Evolutionary conservation across 2,797 vertebrate genomes (phyloP), one percentile per base, ranked within the genome.

Genomic region (Coracias cyanogaster): DNA sequence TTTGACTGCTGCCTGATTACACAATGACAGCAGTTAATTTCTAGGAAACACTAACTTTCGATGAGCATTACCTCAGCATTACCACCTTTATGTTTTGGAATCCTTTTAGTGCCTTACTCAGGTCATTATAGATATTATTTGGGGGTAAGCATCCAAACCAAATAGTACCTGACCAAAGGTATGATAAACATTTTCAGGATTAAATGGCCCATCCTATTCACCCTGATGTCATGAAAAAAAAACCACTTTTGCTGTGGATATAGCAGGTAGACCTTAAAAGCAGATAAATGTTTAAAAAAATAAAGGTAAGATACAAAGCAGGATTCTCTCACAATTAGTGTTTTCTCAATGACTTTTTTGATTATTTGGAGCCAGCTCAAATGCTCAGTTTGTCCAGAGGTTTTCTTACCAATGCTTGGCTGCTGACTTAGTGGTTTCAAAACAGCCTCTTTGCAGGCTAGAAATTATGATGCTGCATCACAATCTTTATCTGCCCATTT

Each of bases 101-200:
- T 37, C 3, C 18, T 82, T 82, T 43, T 25, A 77, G 15, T 60
- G 29, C 12, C 22, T 35, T 48, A 26, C n/a, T 77, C 64, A 41
- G 52, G 29, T 65, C 33, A 52, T 57, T 35, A 13, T 9, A 28
- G 20, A 55, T 15, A 11, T 62, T 54, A 41, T 37, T 29, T 2
- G 1, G 9, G 28, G 25, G 26, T 70, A n/a, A 66, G 3, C 19
- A 71, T 35, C 10, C 18, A 72, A 77, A 57, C 2, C 3, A 54
- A 72, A 25, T 9, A 19, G 9, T 25, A 49, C 13, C 17, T 57
- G 22, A 62, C 15, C 15, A 62, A 89, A 83, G 3, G 4, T 66
- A 45, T 28, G 37, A 21, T 25, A 77, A 35, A 57, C 0, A 0
- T 48, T 60, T 11, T 16, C 0, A 0, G 31, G 8, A 17, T 80